phyloP scores from a whole-genome alignment of 53 echinoderm and acorn worm species.

The Stichopus horrens region DNA sequence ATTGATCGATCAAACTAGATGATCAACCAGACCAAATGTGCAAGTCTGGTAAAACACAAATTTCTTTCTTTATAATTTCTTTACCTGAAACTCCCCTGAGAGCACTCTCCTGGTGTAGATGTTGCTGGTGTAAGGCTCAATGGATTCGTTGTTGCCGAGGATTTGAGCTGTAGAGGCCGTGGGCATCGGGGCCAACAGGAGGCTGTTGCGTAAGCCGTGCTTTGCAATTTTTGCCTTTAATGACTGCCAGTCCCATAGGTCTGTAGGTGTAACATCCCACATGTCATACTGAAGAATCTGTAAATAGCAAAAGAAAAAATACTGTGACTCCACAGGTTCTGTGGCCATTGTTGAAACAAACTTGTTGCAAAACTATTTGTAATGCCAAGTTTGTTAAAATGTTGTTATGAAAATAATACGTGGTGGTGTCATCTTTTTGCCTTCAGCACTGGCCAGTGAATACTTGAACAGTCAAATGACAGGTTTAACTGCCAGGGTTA shows the following conservation, averaged over 20 bases:
- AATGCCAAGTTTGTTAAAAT: background rate
- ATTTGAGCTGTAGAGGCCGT: constrained; percentile 98
- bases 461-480: background rate
- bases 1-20: too few relatives aligned
- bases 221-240: constrained; percentile 82
- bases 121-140: constrained; percentile 97
- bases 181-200: constrained; percentile 95
- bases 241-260: constrained; percentile 77
- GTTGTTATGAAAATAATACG: too few relatives aligned
- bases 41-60: background rate
- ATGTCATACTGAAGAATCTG: constrained; percentile 91
- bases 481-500: background rate
- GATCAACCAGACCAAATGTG: too few relatives aligned
- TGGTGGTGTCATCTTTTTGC: too few relatives aligned
- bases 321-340: too few relatives aligned
- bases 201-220: constrained; percentile 87
- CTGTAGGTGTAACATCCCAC: constrained; percentile 87
- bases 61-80: background rate
- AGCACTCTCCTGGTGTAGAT: constrained; percentile 94
- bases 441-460: too few relatives aligned
- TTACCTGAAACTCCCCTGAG: constrained; percentile 95
- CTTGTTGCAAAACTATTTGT: background rate
- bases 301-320: background rate
- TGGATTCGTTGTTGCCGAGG: constrained; percentile 94
- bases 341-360: too few relatives aligned